phyloP scores from a whole-genome alignment of 2,797 vertebrate species.

The Streptopelia turtur region DNA sequence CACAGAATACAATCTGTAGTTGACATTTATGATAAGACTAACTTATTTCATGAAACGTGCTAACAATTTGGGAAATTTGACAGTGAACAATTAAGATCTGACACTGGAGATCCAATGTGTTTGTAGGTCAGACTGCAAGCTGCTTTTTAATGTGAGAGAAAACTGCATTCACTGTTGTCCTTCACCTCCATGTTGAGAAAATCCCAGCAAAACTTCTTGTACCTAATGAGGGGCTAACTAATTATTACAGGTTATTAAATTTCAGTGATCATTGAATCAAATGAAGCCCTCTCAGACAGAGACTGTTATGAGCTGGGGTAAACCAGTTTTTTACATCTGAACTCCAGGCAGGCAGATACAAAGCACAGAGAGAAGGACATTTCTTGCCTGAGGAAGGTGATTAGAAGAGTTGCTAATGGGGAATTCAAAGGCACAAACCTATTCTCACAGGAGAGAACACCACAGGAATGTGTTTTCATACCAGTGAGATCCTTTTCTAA shows the following conservation, averaged over 20 bases:
- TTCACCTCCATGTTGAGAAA: neutral
- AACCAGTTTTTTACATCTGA: neutral
- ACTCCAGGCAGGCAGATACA: neutral
- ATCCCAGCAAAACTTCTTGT: neutral
- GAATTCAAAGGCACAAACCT: neutral
- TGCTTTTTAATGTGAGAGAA: neutral
- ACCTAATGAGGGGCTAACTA: neutral
- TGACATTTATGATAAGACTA: conserved; percentile 54
- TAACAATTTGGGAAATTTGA: neutral
- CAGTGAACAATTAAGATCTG: neutral
- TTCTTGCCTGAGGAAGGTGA: neutral
- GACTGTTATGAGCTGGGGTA: neutral
- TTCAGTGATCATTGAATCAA: neutral
- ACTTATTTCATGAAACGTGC: neutral
- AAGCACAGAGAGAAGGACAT: neutral
- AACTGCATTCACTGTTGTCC: neutral
- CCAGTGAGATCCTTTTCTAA: neutral
- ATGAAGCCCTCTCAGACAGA: neutral
- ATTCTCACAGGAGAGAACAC: neutral
- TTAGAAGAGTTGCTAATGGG: conserved; percentile 11
- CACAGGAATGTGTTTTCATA: neutral
- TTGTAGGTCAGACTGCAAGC: neutral
- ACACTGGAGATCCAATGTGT: neutral
- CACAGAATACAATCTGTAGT: conserved; percentile 58
- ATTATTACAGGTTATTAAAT: neutral